Evolutionary conservation across 2,113 vertebrate species (phyloP).

Genomic region (Corvus hawaiiensis): DNA sequence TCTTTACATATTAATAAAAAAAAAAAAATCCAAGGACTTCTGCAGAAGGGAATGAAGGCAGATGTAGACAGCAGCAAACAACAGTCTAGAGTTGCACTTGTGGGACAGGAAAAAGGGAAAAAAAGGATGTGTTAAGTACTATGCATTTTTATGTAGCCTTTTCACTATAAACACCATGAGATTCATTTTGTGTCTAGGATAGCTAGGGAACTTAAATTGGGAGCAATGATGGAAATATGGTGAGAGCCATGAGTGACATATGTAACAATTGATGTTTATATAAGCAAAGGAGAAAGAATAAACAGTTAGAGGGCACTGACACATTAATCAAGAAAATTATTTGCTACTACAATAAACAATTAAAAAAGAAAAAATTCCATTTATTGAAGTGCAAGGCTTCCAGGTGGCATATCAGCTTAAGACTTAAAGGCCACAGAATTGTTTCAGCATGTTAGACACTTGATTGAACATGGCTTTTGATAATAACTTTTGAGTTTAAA

Average conservation of each 20-base stretch:
- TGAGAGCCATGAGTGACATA: not conserved
- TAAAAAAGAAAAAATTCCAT: not conserved
- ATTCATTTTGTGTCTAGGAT: not conserved
- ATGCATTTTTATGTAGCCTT: not conserved
- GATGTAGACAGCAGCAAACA: not conserved
- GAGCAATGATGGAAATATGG: not conserved
- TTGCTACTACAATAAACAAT: not conserved
- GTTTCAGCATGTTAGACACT: not conserved
- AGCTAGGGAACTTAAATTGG: not conserved
- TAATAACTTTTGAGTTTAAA: not conserved
- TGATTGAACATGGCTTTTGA: not conserved
- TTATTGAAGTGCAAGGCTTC: not conserved
- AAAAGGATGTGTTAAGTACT: not conserved
- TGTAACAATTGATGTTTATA: not conserved
- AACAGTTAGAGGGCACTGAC: not conserved
- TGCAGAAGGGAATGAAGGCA: not conserved
- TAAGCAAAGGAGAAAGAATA: not conserved
- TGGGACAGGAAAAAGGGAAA: not conserved
- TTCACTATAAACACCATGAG: not conserved
- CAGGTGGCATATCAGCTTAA: not conserved
- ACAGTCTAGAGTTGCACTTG: not conserved
- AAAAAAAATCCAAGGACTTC: not conserved
- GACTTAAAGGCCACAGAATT: not conserved
- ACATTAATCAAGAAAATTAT: not conserved
- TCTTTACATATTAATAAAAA: not conserved